Evolutionary conservation across 2,888 invertebrate genomes (phyloP).

Genomic region (Drosophila tripunctata): DNA sequence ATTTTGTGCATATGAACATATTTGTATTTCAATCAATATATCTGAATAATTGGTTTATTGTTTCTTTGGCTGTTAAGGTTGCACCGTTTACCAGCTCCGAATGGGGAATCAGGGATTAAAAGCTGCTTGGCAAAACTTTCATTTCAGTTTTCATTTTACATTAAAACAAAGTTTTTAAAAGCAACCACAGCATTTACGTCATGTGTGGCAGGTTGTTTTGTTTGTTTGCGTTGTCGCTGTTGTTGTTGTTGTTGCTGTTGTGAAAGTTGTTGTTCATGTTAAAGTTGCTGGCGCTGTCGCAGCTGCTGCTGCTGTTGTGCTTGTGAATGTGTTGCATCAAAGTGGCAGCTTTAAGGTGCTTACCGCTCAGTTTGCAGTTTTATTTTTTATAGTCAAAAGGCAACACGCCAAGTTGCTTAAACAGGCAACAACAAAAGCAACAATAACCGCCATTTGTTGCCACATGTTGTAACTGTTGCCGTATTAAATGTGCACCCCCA

Average conservation of each 20-base stretch:
- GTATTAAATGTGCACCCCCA: constrained; percentile 67
- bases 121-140: constrained; percentile 3
- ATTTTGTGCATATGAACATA: no score
- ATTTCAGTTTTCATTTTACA: constrained; percentile 49
- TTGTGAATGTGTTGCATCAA: constrained; percentile 29
- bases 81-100: background rate
- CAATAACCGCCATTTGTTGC: constrained; percentile 68
- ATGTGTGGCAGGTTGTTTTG: constrained; percentile 51
- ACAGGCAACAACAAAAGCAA: constrained; percentile 44
- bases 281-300: constrained; percentile 57
- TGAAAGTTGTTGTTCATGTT: constrained; percentile 36
- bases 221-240: constrained; percentile 19
- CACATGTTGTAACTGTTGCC: constrained; percentile 76
- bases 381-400: constrained; percentile 73
- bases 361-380: constrained; percentile 51
- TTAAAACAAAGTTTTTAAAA: constrained; percentile 77
- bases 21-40: background rate
- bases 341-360: constrained; percentile 69
- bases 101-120: background rate
- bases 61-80: background rate
- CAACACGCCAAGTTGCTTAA: constrained; percentile 70
- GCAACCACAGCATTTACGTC: constrained; percentile 72
- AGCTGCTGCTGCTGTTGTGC: no score
- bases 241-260: constrained; percentile 10
- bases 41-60: background rate